Conservation (phyloP, 2,888 invertebrate species). For the Caenorhabditis sp. region DNA sequence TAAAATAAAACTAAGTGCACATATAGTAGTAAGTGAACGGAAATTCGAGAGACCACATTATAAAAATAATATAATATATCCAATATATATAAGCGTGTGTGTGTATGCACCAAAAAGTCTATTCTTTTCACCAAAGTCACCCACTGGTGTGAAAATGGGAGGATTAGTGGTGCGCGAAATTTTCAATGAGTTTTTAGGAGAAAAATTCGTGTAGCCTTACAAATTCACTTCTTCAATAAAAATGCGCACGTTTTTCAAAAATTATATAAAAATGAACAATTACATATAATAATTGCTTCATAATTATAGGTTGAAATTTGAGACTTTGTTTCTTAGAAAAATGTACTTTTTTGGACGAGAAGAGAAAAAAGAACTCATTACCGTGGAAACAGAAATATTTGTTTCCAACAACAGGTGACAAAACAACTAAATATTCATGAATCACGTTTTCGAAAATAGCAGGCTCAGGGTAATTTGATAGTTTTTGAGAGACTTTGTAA, state of each 20-base stretch:
- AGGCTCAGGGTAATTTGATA: background rate
- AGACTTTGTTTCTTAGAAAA: background rate
- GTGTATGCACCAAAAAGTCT: no score
- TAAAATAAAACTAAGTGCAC: slow-evolving; percentile 1
- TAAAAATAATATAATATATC: background rate
- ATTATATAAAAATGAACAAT: no score
- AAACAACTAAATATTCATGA: background rate
- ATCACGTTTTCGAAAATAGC: background rate
- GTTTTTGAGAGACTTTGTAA: background rate
- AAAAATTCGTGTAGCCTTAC: no score
- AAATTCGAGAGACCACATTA: background rate
- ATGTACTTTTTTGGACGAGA: background rate
- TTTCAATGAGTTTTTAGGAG: no score
- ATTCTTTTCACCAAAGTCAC: no score
- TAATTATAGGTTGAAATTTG: background rate
- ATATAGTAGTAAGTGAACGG: slow-evolving; percentile 1
- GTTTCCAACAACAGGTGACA: background rate
- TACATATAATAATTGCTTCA: no score
- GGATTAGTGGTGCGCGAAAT: background rate
- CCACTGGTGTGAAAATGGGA: background rate
- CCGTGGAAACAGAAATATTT: background rate
- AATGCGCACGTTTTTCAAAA: no score
- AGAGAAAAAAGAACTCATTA: background rate
- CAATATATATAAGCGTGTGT: no score
- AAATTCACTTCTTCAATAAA: no score